Conservation (phyloP, 2,797 vertebrate genomes). For the Gymnopithys bicolor region DNA sequence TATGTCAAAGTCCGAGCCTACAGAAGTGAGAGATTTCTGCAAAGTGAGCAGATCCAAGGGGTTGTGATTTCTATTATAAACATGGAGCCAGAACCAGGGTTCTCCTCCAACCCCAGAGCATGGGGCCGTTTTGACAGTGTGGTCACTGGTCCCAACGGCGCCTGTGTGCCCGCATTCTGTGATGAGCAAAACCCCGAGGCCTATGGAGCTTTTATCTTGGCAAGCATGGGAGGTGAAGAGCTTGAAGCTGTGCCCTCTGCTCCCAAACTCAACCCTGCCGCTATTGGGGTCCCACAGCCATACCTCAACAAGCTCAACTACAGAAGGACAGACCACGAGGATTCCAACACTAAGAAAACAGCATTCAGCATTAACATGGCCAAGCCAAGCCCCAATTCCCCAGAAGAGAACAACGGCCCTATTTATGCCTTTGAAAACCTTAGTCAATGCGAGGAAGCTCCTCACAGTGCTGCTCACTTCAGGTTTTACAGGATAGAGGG, state of each 20-base stretch:
- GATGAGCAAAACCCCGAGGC: slow-evolving; percentile 90
- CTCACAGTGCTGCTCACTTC: slow-evolving; percentile 90
- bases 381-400: slow-evolving; percentile 87
- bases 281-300: slow-evolving; percentile 91
- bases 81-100: slow-evolving; percentile 91
- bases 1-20: slow-evolving; percentile 94
- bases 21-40: slow-evolving; percentile 92
- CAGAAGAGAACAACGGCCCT: slow-evolving; percentile 92
- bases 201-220: slow-evolving; percentile 91
- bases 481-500: slow-evolving; percentile 95
- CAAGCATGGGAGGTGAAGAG: slow-evolving; percentile 94
- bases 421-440: slow-evolving; percentile 92
- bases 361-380: slow-evolving; percentile 94
- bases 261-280: slow-evolving; percentile 90
- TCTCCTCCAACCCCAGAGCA: slow-evolving; percentile 91
- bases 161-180: slow-evolving; percentile 95
- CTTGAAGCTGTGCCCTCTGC: slow-evolving; percentile 90
- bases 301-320: slow-evolving; percentile 93
- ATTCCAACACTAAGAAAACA: slow-evolving; percentile 89
- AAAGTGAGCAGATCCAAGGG: slow-evolving; percentile 93
- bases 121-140: slow-evolving; percentile 98
- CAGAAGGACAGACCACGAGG: slow-evolving; percentile 90
- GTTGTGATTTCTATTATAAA: slow-evolving; percentile 94
- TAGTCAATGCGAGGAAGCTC: slow-evolving; percentile 91
- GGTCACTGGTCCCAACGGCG: slow-evolving; percentile 90